Conservation (phyloP, 2,797 vertebrate genomes). For the Scolopax bukidnonensis region DNA sequence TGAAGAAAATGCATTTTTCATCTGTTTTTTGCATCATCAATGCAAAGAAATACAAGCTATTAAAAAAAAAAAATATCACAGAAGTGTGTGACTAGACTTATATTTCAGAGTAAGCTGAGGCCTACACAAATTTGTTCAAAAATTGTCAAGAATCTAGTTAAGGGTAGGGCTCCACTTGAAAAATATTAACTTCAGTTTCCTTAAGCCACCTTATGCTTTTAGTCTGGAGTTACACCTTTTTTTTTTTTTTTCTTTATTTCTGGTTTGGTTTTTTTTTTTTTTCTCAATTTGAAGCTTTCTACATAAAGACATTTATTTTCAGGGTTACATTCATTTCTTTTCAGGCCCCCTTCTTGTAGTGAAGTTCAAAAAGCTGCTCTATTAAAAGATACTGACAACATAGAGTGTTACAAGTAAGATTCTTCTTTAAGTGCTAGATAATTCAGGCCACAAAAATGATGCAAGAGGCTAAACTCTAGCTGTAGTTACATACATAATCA, state of each 20-base stretch:
- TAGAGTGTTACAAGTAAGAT: neutral
- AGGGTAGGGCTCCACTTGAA: neutral
- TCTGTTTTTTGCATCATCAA: too few relatives aligned
- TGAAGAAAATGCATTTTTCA: neutral
- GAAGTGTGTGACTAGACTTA: neutral
- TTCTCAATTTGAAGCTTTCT: neutral
- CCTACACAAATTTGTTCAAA: neutral
- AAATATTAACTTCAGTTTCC: neutral
- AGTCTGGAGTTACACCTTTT: neutral
- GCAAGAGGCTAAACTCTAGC: neutral
- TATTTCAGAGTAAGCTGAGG: neutral
- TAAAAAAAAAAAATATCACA: neutral
- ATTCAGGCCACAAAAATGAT: neutral
- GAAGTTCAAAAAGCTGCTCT: neutral
- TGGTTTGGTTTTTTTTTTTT: neutral
- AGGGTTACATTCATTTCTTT: neutral
- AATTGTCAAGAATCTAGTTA: neutral
- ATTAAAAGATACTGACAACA: neutral
- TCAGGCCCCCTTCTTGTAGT: neutral
- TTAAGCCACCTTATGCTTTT: neutral
- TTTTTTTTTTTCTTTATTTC: neutral
- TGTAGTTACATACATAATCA: neutral
- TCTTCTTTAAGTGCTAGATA: neutral
- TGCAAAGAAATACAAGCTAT: neutral
- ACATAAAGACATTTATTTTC: neutral